Evolutionary conservation across 2,113 vertebrate genomes (phyloP), one percentile per base, ranked within the genome.

Genomic region (Semicossyphus pulcher): DNA sequence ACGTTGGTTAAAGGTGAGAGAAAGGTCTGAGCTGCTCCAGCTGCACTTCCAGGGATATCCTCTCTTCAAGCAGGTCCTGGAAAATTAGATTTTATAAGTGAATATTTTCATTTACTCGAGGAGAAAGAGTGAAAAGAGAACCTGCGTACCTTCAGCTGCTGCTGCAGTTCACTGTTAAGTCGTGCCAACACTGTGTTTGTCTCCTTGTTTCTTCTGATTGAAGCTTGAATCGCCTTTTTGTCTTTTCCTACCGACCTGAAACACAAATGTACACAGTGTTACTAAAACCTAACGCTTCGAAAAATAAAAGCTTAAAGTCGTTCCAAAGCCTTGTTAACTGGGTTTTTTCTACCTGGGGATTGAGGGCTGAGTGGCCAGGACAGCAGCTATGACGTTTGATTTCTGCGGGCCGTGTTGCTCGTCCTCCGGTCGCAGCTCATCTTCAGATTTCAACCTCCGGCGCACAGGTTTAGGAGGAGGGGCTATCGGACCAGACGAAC

Each of bases 21-120:
- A 99, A 99, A 18, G 98, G 98, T 92, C 98, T 95, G 88, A 99
- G 97, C 90, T 99, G 98, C 93, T 99, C 98, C 95, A 99, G 95
- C 94, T 99, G 98, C 65, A 99, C 97, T 93, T 99, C 98, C 93
- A 99, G 92, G 76, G 98, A 98, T 94, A 99, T 99, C 92, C 98
- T 96, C 92, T 99, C 98, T 86, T 99, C 98, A 66, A 99, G 95
- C 89, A 99, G 94, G 91, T 99, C 98, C 98, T 99, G 88, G 78
- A 76, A 79, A 73, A 76, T 2, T 2, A 51, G 2, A 61, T 1
- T 6, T 11, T 41, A 23, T 15, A 11, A 64, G 52, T 29, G 2
- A 68, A 6, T 11, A 14, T 7, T 37, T 32, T 31, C 10, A 21
- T 34, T 32, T 26, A 2, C 4, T 2, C 23, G 14, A 20, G 10